Evolutionary conservation across 2,888 invertebrate species (phyloP).

Genomic region (Cataglyphis albicans): DNA sequence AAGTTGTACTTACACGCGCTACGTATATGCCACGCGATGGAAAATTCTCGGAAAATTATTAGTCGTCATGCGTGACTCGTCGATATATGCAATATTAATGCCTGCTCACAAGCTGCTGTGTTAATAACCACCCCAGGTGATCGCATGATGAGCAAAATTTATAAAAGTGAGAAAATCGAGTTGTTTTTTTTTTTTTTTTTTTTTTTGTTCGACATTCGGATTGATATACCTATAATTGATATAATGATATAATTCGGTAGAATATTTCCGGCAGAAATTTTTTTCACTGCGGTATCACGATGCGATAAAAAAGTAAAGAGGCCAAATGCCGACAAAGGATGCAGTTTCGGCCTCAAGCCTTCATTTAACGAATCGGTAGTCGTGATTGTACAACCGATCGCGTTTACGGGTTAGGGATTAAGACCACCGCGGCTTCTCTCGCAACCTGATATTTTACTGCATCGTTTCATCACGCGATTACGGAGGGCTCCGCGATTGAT

Average conservation of each 20-base stretch:
- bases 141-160: not conserved
- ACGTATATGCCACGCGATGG: slow-evolving; percentile 60
- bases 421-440: slow-evolving; percentile 37
- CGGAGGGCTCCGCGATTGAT: slow-evolving; percentile 34
- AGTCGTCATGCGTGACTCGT: slow-evolving; percentile 54
- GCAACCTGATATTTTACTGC: slow-evolving; percentile 71
- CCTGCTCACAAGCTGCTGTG: slow-evolving; percentile 26
- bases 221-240: not conserved
- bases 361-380: slow-evolving; percentile 68
- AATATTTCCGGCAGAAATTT: slow-evolving; percentile 4
- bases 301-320: not conserved
- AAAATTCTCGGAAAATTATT: slow-evolving; percentile 62
- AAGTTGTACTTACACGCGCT: slow-evolving; percentile 56
- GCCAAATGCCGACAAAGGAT: slow-evolving; percentile 53
- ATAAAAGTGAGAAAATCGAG: not conserved
- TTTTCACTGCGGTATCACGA: not conserved
- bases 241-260: not conserved
- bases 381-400: slow-evolving; percentile 62
- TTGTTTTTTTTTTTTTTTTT: not conserved
- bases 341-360: slow-evolving; percentile 42
- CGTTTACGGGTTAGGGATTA: slow-evolving; percentile 55
- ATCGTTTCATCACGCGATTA: slow-evolving; percentile 70
- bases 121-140: not conserved
- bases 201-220: not conserved
- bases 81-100: slow-evolving; percentile 43